Evolutionary conservation across 2,113 vertebrate species (phyloP).

Genomic region (Grallaria varia): DNA sequence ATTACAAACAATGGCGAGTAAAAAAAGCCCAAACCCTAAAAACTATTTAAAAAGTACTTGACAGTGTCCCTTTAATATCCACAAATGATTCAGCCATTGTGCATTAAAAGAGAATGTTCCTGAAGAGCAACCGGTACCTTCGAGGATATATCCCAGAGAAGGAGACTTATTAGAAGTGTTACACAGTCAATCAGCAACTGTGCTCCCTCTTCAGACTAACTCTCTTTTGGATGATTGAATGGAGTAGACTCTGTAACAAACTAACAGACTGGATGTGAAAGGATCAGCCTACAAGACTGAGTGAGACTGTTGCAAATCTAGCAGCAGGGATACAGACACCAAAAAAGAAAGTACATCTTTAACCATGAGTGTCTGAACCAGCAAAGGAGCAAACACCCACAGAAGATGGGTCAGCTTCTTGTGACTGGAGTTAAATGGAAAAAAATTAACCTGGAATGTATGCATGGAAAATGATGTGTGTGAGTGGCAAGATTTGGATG

Average conservation of each 20-base stretch:
- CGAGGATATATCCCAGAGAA: constrained; percentile 45
- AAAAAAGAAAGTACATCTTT: neutral
- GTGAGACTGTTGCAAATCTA: constrained; percentile 20
- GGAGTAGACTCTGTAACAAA: constrained; percentile 30
- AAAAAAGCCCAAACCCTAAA: constrained; percentile 79
- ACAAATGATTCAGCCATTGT: constrained; percentile 69
- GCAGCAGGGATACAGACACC: constrained; percentile 36
- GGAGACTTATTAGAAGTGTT: constrained; percentile 48
- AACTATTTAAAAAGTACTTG: constrained; percentile 80
- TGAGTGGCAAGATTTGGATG: constrained; percentile 5
- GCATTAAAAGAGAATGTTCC: constrained; percentile 69
- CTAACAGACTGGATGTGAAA: constrained; percentile 35
- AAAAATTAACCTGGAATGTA: constrained; percentile 28
- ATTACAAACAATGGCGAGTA: constrained; percentile 79
- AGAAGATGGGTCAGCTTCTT: neutral
- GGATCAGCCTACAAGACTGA: constrained; percentile 53
- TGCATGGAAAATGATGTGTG: constrained; percentile 8
- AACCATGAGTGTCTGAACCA: neutral
- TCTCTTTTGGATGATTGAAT: constrained; percentile 25
- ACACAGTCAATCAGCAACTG: constrained; percentile 14
- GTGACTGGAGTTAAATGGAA: neutral
- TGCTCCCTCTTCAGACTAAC: constrained; percentile 38
- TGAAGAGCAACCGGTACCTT: constrained; percentile 62
- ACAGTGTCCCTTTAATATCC: constrained; percentile 77
- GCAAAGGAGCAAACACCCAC: neutral